These are phyloP conservation scores for Cherax quadricarinatus DNA, from an alignment of 1,140 invertebrate species.

Conservation along the genomic window DNA sequence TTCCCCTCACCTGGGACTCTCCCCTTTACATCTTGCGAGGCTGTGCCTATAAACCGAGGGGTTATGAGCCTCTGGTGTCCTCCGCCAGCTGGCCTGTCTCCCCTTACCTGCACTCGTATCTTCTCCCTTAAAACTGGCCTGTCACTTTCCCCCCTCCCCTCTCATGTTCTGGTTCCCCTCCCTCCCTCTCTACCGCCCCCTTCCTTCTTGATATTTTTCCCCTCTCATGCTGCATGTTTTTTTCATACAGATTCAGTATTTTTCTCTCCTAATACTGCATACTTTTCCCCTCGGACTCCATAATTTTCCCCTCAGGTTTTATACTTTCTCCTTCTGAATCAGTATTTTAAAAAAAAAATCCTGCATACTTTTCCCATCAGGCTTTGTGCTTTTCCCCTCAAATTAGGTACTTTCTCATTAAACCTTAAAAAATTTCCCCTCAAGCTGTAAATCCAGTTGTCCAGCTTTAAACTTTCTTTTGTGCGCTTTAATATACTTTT, in stretches of 20 bases:
- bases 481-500: no score
- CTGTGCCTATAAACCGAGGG: conserved; percentile 12
- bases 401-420: no score
- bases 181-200: neutral
- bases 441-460: no score
- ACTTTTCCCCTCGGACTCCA: neutral
- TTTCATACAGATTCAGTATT: neutral
- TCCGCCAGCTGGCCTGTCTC: neutral
- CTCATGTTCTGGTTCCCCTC: neutral
- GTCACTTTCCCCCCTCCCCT: neutral
- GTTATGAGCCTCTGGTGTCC: conserved; percentile 27
- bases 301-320: neutral
- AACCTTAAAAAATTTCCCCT: no score
- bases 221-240: neutral
- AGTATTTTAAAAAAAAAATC: no score
- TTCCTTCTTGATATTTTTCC: conserved; percentile 5
- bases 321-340: no score
- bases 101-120: conserved; percentile 40
- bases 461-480: no score
- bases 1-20: conserved; percentile 12
- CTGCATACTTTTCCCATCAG: no score
- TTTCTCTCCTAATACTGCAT: neutral
- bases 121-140: conserved; percentile 20
- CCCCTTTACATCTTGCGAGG: conserved; percentile 17
- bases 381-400: no score